A percentile compares a stretch with the other conserved stretches of the same genome.
Conservation (phyloP, 2,113 vertebrate species). For the Scartelaos histophorus region DNA sequence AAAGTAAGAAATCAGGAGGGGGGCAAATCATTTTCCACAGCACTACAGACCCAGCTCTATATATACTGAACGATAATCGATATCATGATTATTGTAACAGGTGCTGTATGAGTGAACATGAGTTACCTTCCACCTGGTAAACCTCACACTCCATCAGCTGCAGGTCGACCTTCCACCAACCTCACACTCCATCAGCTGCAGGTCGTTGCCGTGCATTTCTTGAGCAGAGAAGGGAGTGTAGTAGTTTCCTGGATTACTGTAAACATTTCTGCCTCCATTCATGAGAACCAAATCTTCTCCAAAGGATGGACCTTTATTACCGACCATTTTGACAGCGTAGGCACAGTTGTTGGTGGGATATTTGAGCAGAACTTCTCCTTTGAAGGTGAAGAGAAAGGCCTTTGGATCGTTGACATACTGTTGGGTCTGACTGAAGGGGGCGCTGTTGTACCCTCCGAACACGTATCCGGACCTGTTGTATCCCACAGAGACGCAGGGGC, state of each 20-base stretch:
- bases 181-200: constrained; percentile 58
- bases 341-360: not conserved
- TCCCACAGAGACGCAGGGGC: constrained; percentile 67
- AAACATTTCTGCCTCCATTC: accelerated
- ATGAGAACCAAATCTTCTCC: constrained; percentile 39
- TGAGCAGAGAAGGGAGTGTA: constrained; percentile 44
- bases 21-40: too few relatives aligned
- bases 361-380: constrained; percentile 6
- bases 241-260: constrained; percentile 23
- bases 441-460: constrained; percentile 66
- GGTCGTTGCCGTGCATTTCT: constrained; percentile 58
- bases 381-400: constrained; percentile 70
- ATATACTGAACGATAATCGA: too few relatives aligned
- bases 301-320: constrained; percentile 55
- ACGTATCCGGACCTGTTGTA: constrained; percentile 64
- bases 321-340: not conserved
- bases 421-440: constrained; percentile 41
- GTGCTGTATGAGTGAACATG: not conserved
- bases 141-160: constrained; percentile 63
- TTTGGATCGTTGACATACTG: constrained; percentile 37
- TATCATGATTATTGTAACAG: too few relatives aligned
- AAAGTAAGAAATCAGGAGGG: too few relatives aligned
- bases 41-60: too few relatives aligned
- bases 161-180: constrained; percentile 63
- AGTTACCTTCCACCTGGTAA: constrained; percentile 59